Evolutionary conservation across 2,797 vertebrate genomes (phyloP).

Genomic region (Chromobotia macracanthus): DNA sequence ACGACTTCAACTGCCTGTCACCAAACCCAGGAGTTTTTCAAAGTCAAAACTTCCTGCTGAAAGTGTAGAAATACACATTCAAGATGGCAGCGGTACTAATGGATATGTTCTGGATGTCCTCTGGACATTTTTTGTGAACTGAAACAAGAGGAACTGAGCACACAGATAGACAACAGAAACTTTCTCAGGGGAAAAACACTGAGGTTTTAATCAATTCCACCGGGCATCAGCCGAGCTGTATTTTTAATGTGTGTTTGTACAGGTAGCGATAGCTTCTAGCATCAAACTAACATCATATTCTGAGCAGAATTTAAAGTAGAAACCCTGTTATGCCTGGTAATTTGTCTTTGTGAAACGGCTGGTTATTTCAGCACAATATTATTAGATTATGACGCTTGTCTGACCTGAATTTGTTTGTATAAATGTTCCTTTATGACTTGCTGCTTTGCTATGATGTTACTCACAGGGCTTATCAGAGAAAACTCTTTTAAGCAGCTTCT

Average conservation of each 20-base stretch:
- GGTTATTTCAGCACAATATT: slow-evolving; percentile 17
- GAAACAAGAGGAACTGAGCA: slow-evolving; percentile 18
- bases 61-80: not conserved
- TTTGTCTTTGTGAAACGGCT: slow-evolving; percentile 4
- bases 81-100: not conserved
- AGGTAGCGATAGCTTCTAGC: not conserved
- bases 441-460: not conserved
- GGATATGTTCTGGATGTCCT: not conserved
- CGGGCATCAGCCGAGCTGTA: slow-evolving; percentile 9
- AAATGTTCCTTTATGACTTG: slow-evolving; percentile 6
- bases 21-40: slow-evolving; percentile 7
- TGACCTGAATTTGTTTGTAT: slow-evolving; percentile 17
- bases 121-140: slow-evolving; percentile 22
- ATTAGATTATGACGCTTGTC: slow-evolving; percentile 28
- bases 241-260: slow-evolving; percentile 30
- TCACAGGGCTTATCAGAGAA: not conserved
- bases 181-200: not conserved
- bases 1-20: not conserved
- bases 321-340: not conserved
- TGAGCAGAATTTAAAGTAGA: slow-evolving; percentile 1
- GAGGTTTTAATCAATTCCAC: slow-evolving; percentile 41
- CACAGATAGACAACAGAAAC: not conserved
- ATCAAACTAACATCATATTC: slow-evolving; percentile 16
- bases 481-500: slow-evolving; percentile 20
- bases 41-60: slow-evolving; percentile 3